A percentile compares a stretch with the other conserved stretches of the same genome.
Conservation (phyloP, 1,140 invertebrate genomes). For the Archivesica marissinica region DNA sequence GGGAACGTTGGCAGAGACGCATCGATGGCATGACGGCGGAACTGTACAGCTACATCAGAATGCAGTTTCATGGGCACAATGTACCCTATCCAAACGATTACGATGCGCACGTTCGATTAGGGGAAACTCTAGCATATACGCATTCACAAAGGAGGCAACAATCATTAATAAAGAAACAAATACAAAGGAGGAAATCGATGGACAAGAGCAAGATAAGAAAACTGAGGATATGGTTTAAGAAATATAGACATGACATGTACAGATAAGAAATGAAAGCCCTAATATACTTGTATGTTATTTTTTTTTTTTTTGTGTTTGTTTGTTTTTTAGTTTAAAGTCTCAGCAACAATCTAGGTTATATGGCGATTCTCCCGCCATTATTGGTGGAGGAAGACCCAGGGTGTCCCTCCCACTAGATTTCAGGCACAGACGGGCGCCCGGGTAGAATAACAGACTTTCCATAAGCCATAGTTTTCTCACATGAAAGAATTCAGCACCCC, state of each 20-base stretch:
- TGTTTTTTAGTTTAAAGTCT: no score
- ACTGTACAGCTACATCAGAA: constrained; percentile 31
- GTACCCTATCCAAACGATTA: constrained; percentile 38
- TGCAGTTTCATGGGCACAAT: constrained; percentile 3
- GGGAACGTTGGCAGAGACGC: constrained; percentile 16
- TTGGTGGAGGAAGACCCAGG: no score
- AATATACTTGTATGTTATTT: no score
- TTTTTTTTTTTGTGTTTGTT: no score
- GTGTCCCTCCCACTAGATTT: no score
- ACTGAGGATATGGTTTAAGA: background rate
- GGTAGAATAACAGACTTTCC: no score
- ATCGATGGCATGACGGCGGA: background rate
- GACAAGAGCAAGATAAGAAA: background rate
- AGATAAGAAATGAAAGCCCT: no score
- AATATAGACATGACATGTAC: background rate
- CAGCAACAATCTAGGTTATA: no score
- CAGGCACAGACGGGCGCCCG: no score
- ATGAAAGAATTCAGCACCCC: no score
- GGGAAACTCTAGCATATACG: background rate
- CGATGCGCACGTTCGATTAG: background rate
- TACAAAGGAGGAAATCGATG: background rate
- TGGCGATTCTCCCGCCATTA: no score
- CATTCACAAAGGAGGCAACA: background rate
- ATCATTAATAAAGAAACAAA: background rate
- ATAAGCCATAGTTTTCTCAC: no score